These are phyloP conservation scores for Mythimna lalbum DNA, from an alignment of 2,888 invertebrate genomes.

Conservation along the genomic window DNA sequence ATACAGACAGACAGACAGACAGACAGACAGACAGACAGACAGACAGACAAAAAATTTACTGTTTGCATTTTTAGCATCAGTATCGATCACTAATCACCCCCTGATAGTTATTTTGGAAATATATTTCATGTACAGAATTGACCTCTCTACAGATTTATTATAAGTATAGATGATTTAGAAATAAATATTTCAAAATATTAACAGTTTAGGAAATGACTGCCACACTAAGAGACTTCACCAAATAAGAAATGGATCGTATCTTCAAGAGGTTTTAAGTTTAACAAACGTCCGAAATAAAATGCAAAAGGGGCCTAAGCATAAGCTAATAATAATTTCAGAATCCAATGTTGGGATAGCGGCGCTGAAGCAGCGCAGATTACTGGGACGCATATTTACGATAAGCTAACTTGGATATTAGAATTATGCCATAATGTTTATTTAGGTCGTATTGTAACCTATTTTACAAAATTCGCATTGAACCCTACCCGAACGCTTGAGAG, in stretches of 20 bases:
- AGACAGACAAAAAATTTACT: no score
- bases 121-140: no score
- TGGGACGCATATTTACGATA: slow-evolving; percentile 60
- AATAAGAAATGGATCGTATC: background rate
- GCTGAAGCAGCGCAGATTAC: slow-evolving; percentile 64
- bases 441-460: slow-evolving; percentile 58
- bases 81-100: no score
- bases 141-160: no score
- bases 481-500: slow-evolving; percentile 34
- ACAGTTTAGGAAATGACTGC: background rate
- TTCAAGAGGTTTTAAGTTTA: slow-evolving; percentile 8
- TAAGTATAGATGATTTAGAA: no score
- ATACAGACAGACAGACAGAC: no score
- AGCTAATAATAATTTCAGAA: slow-evolving; percentile 54
- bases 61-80: no score
- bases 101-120: no score
- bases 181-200: background rate
- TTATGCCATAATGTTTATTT: slow-evolving; percentile 64
- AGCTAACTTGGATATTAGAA: slow-evolving; percentile 61
- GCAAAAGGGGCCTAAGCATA: slow-evolving; percentile 47
- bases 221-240: background rate
- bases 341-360: slow-evolving; percentile 47
- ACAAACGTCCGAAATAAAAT: slow-evolving; percentile 32
- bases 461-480: slow-evolving; percentile 57
- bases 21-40: no score